Base-by-base conservation (phyloP, 2,113 vertebrate genomes). In the Sorex araneus region DNA sequence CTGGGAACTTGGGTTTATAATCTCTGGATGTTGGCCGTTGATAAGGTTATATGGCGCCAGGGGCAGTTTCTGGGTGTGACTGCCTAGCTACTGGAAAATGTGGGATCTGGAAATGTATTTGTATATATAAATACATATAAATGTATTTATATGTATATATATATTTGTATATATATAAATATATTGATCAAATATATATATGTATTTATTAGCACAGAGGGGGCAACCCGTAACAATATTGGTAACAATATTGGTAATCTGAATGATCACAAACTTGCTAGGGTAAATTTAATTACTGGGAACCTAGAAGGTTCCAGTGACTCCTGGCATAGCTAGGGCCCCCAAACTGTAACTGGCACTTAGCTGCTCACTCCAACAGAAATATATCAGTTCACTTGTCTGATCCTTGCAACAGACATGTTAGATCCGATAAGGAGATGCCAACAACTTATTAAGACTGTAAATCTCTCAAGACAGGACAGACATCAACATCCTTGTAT, bases 281-380 rank as follows among this genome's bases (percentile, higher is more conserved):
- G 91, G 12, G 40, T 63, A 90, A 81, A 94, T 81, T 89, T 66
- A 92, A 50, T 45, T 75, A 47, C 3, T 79, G 74, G 67, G 43
- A 76, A 36, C 76, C 50, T 87, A 70, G 64, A 90, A 94, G 90
- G 87, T 91, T 64, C 74, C 92, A 73, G 27, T 30, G 19, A 81
- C 63, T 78, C 40, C n/a, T n/a, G n/a, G n/a, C n/a, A n/a, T n/a
- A n/a, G 34, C n/a, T 43, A 50, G 57, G 40, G 32, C 45, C 83
- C 60, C 21, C 66, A 92, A 89, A 84, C 84, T 84, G 82, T 45
- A 75, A 54, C 34, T 74, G 71, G 45, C 66, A 87, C 74, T 74
- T 71, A 76, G 71, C 84, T 92, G 66, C 57, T 66, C 67, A 91
- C 81, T 94, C 57, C 50, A 90, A 78, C 47, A 60, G 67, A 74